Base-by-base conservation (phyloP, 2,113 vertebrate species). In the Neotoma lepida region DNA sequence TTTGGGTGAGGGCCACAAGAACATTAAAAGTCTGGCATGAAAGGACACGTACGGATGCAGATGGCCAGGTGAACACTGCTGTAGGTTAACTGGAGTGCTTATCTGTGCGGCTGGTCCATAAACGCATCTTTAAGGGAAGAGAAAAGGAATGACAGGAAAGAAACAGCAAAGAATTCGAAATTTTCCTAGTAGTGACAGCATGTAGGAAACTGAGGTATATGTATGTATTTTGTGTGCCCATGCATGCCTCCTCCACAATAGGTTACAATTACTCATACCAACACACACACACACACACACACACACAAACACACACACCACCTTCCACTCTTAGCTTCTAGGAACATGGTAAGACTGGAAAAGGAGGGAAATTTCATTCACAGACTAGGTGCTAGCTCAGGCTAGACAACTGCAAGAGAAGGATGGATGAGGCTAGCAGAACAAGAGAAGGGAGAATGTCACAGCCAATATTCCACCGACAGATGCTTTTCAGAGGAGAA, bases 91-190 rank as follows among this genome's bases (percentile, higher is more conserved):
- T 44, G 61, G 93, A 88, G 66, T 44, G 41, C 85, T 94, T 56
- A 28, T 54, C 49, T 85, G 77, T 24, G 74, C 91, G 54, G 54
- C 18, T 35, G 73, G 49, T 64, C 89, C 44, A 54, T 84, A 93
- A 85, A 70, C 63, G 64, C 58, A 84, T 84, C 84, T 89, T 73
- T 71, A 64, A 96, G 93, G 84, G 76, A 86, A 90, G 88, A 89
- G 82, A 78, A 89, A 82, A 95, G 81, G 66, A 56, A 85, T 70
- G 68, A 85, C 26, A 90, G 76, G 77, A 81, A 81, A 86, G 17
- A 74, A 92, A 91, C 39, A 89, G 86, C 49, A 22, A 86, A 87
- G 46, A 90, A 76, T 51, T 94, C 0, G 54, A 68, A 89, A 81
- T 9, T 89, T 85, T 78, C 74, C 35, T 85, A 51, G n/a, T 89